These are phyloP conservation scores for Euphonia xanthogaster DNA, from an alignment of 2,797 vertebrate genomes.

Conservation along the genomic window DNA sequence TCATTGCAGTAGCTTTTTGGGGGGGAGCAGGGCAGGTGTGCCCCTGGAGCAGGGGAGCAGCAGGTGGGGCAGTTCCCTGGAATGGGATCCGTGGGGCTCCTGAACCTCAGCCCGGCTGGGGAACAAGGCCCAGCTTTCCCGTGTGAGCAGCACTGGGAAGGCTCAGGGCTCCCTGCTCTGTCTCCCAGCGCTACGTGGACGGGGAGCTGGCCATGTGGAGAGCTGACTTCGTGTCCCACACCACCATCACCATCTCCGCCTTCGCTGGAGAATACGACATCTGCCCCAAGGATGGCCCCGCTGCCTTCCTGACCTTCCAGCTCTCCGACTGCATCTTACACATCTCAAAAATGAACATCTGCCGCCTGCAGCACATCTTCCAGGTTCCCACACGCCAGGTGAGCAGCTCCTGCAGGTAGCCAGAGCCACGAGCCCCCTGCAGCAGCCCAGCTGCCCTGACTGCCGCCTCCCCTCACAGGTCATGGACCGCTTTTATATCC, in stretches of 20 bases:
- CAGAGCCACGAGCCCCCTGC: neutral
- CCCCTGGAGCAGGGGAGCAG: neutral
- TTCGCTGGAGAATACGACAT: neutral
- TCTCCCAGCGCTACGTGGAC: neutral
- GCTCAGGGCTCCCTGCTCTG: neutral
- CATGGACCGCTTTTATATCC: fast-evolving
- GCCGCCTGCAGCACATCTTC: fast-evolving
- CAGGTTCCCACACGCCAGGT: fast-evolving
- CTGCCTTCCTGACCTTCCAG: neutral
- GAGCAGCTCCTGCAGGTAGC: neutral
- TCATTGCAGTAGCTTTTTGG: neutral
- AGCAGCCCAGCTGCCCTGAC: neutral
- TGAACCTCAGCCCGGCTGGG: neutral
- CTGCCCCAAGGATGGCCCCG: neutral
- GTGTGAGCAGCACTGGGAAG: neutral
- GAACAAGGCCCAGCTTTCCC: neutral
- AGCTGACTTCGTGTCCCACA: neutral
- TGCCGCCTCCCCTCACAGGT: neutral
- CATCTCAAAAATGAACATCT: neutral
- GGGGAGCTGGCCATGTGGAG: constrained; percentile 8
- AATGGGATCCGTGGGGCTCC: neutral
- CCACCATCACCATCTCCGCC: neutral
- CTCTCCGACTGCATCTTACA: neutral
- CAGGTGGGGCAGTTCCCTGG: neutral
- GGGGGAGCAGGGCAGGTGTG: neutral